phyloP scores from a whole-genome alignment of 2,113 vertebrate species.

The Myanophis thanlyinensis region DNA sequence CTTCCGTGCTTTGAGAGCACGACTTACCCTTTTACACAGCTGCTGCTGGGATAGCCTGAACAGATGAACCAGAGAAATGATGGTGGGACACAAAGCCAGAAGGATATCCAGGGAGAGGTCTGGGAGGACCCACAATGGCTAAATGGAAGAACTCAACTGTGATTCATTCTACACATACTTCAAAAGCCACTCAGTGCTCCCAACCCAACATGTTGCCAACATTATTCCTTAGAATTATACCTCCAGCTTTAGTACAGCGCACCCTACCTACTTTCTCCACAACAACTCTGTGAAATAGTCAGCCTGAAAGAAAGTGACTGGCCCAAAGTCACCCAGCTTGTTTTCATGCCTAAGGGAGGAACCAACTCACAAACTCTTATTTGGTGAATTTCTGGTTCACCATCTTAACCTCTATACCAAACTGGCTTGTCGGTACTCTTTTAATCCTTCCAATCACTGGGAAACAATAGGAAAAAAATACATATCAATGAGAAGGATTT shows the following conservation, averaged over 20 bases:
- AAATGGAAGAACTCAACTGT: not conserved
- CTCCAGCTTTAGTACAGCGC: not conserved
- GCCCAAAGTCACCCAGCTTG: not conserved
- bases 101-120: not conserved
- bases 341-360: not conserved
- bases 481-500: not conserved
- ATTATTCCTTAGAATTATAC: not conserved
- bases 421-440: not conserved
- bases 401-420: not conserved
- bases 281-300: not conserved
- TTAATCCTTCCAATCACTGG: not conserved
- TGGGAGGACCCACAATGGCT: not conserved
- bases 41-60: not conserved
- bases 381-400: not conserved
- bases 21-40: not conserved
- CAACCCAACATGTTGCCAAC: not conserved
- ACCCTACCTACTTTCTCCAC: not conserved
- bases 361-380: not conserved
- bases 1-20: not conserved
- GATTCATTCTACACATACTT: not conserved
- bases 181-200: not conserved
- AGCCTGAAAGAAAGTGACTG: not conserved
- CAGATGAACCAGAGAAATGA: not conserved
- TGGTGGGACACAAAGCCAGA: not conserved
- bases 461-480: not conserved